These are phyloP conservation scores for Phylloscopus trochiloides DNA, from an alignment of 2,113 vertebrate genomes.

Conservation along the genomic window DNA sequence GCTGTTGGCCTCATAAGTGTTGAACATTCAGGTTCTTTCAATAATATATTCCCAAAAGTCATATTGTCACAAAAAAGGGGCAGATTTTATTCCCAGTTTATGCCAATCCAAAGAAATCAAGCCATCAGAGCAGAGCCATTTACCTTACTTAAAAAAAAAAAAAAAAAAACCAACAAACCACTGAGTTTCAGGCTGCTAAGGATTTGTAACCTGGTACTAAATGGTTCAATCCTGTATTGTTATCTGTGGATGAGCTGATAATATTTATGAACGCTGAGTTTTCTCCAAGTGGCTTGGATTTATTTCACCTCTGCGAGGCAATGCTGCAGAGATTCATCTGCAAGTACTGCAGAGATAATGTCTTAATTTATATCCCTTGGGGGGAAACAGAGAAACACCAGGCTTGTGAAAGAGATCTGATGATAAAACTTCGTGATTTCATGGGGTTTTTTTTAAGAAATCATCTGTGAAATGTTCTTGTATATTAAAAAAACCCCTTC, in stretches of 20 bases:
- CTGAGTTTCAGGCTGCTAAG: background rate
- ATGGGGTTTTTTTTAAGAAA: background rate
- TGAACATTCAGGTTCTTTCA: background rate
- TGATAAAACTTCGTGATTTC: background rate
- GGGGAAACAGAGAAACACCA: background rate
- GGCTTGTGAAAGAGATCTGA: background rate
- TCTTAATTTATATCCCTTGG: constrained; percentile 29
- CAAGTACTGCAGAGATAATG: background rate
- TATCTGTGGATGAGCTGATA: background rate
- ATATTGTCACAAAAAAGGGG: background rate
- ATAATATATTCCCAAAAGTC: background rate
- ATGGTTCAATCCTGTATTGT: background rate
- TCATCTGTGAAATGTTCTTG: constrained; percentile 6
- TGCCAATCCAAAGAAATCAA: background rate
- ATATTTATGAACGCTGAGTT: background rate
- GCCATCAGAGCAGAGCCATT: background rate
- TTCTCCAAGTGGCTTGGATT: constrained; percentile 2
- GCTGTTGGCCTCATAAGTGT: background rate
- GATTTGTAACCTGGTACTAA: background rate
- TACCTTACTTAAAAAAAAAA: background rate
- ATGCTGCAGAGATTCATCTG: background rate
- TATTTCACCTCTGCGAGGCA: constrained; percentile 28
- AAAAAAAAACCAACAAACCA: too few species aligned
- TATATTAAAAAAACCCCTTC: background rate
- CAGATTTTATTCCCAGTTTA: background rate